Conservation (phyloP, 2,113 vertebrate genomes). For the Picathartes gymnocephalus region DNA sequence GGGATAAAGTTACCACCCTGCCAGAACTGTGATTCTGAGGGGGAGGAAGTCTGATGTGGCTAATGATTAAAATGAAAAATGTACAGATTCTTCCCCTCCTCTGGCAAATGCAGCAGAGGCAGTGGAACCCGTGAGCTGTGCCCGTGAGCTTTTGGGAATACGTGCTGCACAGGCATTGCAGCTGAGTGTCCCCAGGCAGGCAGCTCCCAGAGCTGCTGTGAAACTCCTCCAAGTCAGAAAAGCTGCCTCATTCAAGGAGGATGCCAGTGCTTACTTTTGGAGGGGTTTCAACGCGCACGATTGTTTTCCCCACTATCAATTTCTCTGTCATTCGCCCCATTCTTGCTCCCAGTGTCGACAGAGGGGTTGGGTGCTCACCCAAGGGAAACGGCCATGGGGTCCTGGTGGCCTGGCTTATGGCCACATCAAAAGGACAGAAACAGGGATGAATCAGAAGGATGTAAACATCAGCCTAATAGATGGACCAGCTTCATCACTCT, state of each 20-base stretch:
- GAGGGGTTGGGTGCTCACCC: neutral
- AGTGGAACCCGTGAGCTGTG: neutral
- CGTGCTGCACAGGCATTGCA: neutral
- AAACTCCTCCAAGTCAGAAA: neutral
- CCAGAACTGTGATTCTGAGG: accelerated
- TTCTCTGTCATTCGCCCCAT: neutral
- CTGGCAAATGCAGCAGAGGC: neutral
- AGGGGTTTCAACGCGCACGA: neutral
- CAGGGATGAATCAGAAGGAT: neutral
- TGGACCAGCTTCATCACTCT: neutral
- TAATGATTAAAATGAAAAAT: neutral
- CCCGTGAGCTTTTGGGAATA: neutral
- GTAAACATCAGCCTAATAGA: neutral
- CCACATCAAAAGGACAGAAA: neutral
- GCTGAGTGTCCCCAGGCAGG: neutral
- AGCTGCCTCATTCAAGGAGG: neutral
- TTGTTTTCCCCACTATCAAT: neutral
- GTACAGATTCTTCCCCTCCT: neutral
- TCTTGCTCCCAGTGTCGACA: neutral
- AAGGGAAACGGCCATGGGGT: neutral
- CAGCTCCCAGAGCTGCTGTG: neutral
- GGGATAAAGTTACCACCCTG: neutral
- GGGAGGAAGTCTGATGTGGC: neutral
- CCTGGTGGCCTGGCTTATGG: neutral
- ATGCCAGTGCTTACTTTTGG: neutral